Evolutionary conservation across 2,888 invertebrate genomes (phyloP).

Genomic region (Isotomurus palustris): DNA sequence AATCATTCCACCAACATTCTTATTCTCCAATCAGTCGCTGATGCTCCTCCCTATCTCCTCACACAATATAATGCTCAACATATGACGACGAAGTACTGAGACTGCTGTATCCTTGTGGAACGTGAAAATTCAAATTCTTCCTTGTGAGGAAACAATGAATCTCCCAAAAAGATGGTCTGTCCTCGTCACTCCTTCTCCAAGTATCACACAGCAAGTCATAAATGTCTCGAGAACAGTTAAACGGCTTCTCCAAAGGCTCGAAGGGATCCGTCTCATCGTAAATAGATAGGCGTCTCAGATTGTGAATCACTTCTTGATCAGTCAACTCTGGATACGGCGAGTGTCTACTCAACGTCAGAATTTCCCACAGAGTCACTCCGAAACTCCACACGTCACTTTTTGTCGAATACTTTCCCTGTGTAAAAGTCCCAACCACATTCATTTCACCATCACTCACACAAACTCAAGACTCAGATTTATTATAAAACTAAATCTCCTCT

Average conservation of each 20-base stretch:
- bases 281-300: slow-evolving; percentile 59
- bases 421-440: slow-evolving; percentile 11
- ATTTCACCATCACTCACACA: too few species aligned
- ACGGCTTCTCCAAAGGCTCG: slow-evolving; percentile 61
- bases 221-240: slow-evolving; percentile 77
- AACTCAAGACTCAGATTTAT: too few species aligned
- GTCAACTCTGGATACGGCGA: slow-evolving; percentile 70
- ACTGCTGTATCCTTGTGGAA: not conserved
- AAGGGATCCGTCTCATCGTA: slow-evolving; percentile 50
- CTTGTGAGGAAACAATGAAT: slow-evolving; percentile 76
- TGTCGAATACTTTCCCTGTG: slow-evolving; percentile 80
- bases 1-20: too few species aligned
- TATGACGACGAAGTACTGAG: not conserved
- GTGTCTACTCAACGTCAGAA: slow-evolving; percentile 70
- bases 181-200: slow-evolving; percentile 75
- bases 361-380: slow-evolving; percentile 82
- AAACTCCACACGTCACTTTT: slow-evolving; percentile 92
- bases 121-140: slow-evolving; percentile 56
- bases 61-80: slow-evolving; percentile 3
- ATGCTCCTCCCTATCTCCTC: too few species aligned
- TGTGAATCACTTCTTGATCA: slow-evolving; percentile 75
- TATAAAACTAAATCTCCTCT: too few species aligned
- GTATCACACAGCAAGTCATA: slow-evolving; percentile 89
- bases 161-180: slow-evolving; percentile 80
- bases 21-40: too few species aligned